Evolutionary conservation across 2,888 invertebrate genomes (phyloP), one percentile per base, ranked within the genome.

Genomic region (Lepidochrysops patricia): DNA sequence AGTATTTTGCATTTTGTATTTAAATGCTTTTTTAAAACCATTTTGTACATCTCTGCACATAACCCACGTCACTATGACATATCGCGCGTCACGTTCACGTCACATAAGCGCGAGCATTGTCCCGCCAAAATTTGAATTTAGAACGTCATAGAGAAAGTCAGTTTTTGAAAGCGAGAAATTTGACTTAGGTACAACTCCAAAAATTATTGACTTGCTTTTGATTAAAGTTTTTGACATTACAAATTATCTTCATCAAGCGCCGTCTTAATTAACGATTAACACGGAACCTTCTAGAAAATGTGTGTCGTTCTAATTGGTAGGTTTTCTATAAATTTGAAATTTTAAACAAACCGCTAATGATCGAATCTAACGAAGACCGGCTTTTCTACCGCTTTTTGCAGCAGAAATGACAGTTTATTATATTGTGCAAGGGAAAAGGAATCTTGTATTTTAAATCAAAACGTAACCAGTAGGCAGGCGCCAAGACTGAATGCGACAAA

Each of bases 301-400:
- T 29, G 23, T 19, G 37, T 37, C 37, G 9, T 43, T 35, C 63
- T 65, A 65, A 65, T 66, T 65, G 65, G 57, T 34, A 56, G 43
- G 63, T 61, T 66, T 65, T 66, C 65, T 62, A 66, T 54, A 60
- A 58, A 66, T 66, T 66, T 66, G 60, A 65, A 66, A 66, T 66
- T 63, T 66, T 65, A 66, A 66, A 65, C 65, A 37, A 63, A 64
- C 60, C 50, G 58, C 61, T 64, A 63, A 62, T 63, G 63, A 65
- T 61, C 63, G 29, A 19, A n/a, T 19, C 60, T 64, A 63, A 63
- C 63, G 64, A 63, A 50, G 43, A 43, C 43, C 43, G 43, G 43
- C 43, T 43, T 43, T 43, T 43, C 43, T 43, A 43, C 43, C 3
- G 12, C 19, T 43, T 43, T 43, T 43, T 43, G 43, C 19, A 9